Conservation (phyloP, 2,113 vertebrate genomes). For the Brevimyrus niger region DNA sequence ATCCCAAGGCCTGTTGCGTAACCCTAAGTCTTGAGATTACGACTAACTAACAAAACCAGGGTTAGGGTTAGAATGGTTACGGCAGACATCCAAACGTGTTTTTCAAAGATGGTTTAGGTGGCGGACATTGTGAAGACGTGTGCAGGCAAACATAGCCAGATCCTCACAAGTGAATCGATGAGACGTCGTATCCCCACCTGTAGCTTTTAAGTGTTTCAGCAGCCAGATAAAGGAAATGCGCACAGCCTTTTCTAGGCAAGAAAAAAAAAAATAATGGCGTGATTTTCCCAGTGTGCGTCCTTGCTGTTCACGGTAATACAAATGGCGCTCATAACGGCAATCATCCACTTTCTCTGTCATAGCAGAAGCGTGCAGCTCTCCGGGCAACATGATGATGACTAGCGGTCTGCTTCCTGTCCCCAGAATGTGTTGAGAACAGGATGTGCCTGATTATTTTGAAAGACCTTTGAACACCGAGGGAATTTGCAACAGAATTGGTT, state of each 20-base stretch:
- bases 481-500: background rate
- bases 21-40: background rate
- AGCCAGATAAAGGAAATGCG: background rate
- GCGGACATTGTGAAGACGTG: background rate
- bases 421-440: background rate
- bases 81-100: background rate
- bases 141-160: background rate
- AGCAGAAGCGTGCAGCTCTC: background rate
- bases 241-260: background rate
- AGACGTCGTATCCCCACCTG: background rate
- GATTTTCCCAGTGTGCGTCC: background rate
- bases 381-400: background rate
- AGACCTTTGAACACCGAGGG: background rate
- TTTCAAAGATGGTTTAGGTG: background rate
- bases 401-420: background rate
- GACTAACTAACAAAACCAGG: background rate
- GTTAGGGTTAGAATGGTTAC: background rate
- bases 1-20: background rate
- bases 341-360: background rate
- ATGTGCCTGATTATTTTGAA: constrained; percentile 5
- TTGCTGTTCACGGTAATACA: background rate
- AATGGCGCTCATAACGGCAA: background rate
- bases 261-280: background rate
- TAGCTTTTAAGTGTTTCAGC: background rate
- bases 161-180: background rate